Percentiles rank a stretch among this genome's conserved stretches.
Evolutionary conservation across 2,797 vertebrate genomes (phyloP).

Genomic region (Ficedula albicollis): DNA sequence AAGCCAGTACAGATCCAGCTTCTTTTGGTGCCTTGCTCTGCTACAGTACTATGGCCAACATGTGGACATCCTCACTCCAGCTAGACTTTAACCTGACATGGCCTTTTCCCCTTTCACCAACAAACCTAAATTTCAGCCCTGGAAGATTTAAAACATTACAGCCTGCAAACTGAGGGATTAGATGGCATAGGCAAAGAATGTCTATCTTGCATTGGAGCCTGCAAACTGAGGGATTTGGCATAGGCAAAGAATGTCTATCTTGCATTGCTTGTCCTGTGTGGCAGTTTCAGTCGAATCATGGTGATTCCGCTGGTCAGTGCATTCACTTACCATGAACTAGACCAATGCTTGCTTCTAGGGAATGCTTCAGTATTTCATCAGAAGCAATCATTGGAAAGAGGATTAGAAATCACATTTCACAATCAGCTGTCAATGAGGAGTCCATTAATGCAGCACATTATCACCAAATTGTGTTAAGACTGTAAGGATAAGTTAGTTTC

Average conservation of each 20-base stretch:
- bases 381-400: background rate
- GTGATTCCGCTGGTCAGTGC: background rate
- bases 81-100: background rate
- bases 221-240: background rate
- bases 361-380: background rate
- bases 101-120: background rate
- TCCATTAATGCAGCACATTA: background rate
- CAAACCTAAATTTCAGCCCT: background rate
- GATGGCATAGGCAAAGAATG: background rate
- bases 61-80: background rate
- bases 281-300: background rate
- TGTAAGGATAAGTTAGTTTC: background rate
- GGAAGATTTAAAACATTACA: background rate
- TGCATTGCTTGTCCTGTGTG: background rate
- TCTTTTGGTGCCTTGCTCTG: background rate
- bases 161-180: background rate
- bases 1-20: background rate
- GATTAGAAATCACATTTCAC: background rate
- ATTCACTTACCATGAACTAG: background rate
- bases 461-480: background rate
- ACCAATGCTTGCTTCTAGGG: background rate
- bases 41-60: too few relatives aligned
- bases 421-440: background rate
- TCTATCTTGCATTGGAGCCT: background rate
- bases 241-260: background rate